Evolutionary conservation across 2,797 vertebrate genomes (phyloP).

Genomic region (Macropus fuliginosus): DNA sequence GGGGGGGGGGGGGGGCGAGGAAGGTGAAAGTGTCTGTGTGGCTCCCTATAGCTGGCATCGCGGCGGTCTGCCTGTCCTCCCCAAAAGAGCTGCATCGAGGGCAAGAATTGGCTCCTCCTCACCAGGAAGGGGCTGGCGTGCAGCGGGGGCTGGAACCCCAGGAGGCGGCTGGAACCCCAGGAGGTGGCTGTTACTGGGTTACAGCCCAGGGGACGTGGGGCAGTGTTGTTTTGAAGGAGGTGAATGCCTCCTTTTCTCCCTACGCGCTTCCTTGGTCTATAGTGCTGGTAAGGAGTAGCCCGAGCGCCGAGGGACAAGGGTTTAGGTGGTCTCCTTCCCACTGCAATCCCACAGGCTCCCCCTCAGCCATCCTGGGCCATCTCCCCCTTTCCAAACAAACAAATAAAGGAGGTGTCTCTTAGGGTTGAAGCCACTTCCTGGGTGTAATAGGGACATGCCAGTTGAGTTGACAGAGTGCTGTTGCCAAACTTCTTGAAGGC

Average conservation of each 20-base stretch:
- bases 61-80: not conserved
- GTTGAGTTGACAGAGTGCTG: slow-evolving; percentile 33
- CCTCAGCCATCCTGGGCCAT: not conserved
- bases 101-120: not conserved
- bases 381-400: not conserved
- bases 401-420: slow-evolving; percentile 16
- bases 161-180: not conserved
- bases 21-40: not conserved
- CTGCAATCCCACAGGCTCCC: not conserved
- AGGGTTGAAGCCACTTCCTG: slow-evolving; percentile 19
- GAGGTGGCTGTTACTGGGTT: slow-evolving; percentile 11
- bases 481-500: slow-evolving; percentile 60
- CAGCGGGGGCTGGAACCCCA: not conserved
- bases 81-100: not conserved
- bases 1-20: not conserved
- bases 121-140: not conserved
- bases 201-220: slow-evolving; percentile 1
- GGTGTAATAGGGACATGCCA: slow-evolving; percentile 24
- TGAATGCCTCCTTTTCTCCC: slow-evolving; percentile 34
- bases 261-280: slow-evolving; percentile 2
- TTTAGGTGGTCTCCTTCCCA: slow-evolving; percentile 27
- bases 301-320: not conserved
- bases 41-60: not conserved
- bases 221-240: slow-evolving; percentile 62
- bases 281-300: not conserved